Evolutionary conservation across 2,113 vertebrate species (phyloP), one percentile per base, ranked within the genome.

Genomic region (Atherinomorus stipes): DNA sequence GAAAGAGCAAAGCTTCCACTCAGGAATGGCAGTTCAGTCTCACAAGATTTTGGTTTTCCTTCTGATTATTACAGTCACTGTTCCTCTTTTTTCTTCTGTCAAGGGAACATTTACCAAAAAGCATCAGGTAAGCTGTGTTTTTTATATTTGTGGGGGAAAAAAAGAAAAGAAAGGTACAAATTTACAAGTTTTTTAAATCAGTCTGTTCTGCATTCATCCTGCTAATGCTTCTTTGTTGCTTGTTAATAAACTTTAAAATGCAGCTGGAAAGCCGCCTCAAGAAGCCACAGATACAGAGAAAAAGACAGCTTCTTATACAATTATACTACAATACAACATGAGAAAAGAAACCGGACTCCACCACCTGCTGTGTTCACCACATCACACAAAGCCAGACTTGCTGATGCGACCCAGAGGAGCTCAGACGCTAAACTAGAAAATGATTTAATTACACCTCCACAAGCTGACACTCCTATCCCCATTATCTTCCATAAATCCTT

Each of bases 381-480:
- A 8, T 1, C 28, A 12, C 23, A 34, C 0, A 22, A 0, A 15
- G 13, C n/a, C n/a, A 19, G 52, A 60, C 4, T 0, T 0, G 1
- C 16, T 0, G 21, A 12, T 10, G 65, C 11, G 4, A 19, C 21
- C 7, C 26, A n/a, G 25, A 11, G 57, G 11, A 56, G 7, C 19
- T 13, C n/a, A 11, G 19, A 18, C 34, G 22, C 38, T 4, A 25
- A 40, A 1, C 1, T 4, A 2, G 57, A 75, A 52, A 3, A 0
- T 0, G 13, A 42, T 34, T 16, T 4, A 12, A 2, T 3, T 19
- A 15, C 22, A 1, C 0, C 9, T 16, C 52, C 5, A 49, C 51
- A 2, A 16, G 0, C n/a, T 10, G 67, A 89, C 62, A 90, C 81
- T 0, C 84, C 83, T 11, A 76, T 91, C 19, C 78, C 86, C 0